Conservation (phyloP, 2,888 invertebrate species). For the Cantharis flavilabris region DNA sequence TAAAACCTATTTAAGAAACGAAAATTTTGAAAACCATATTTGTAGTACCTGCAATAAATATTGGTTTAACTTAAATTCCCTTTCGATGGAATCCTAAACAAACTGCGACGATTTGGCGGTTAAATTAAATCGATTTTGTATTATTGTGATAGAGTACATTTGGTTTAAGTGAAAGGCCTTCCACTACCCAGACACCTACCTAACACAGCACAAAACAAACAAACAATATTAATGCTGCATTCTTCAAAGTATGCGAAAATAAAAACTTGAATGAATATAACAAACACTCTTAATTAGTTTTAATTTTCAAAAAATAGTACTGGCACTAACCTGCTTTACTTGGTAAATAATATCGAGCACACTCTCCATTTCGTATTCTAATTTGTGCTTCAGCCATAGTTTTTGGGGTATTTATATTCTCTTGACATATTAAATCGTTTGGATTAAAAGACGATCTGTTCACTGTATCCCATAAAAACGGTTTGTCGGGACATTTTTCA, state of each 20-base stretch:
- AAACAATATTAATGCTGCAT: background rate
- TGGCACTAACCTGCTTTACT: slow-evolving; percentile 68
- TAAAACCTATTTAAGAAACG: background rate
- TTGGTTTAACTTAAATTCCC: slow-evolving; percentile 55
- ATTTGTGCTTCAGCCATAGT: slow-evolving; percentile 53
- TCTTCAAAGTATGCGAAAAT: background rate
- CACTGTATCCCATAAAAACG: slow-evolving; percentile 23
- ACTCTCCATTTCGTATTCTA: slow-evolving; percentile 62
- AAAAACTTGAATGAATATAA: background rate
- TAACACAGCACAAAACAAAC: slow-evolving; percentile 48
- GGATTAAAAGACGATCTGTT: slow-evolving; percentile 44
- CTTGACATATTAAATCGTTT: slow-evolving; percentile 66
- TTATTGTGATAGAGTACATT: slow-evolving; percentile 44
- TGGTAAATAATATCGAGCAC: slow-evolving; percentile 72
- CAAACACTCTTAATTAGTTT: slow-evolving; percentile 32
- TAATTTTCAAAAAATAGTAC: background rate
- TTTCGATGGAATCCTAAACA: slow-evolving; percentile 56
- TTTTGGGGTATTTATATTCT: slow-evolving; percentile 54
- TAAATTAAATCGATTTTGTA: slow-evolving; percentile 54
- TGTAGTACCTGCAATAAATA: slow-evolving; percentile 55
- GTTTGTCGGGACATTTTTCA: slow-evolving; percentile 66
- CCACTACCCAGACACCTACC: slow-evolving; percentile 57
- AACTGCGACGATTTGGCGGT: slow-evolving; percentile 53
- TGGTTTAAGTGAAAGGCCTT: slow-evolving; percentile 18
- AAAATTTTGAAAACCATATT: slow-evolving; percentile 1